Conservation (phyloP, 2,888 invertebrate genomes). For the Cantharis rustica region DNA sequence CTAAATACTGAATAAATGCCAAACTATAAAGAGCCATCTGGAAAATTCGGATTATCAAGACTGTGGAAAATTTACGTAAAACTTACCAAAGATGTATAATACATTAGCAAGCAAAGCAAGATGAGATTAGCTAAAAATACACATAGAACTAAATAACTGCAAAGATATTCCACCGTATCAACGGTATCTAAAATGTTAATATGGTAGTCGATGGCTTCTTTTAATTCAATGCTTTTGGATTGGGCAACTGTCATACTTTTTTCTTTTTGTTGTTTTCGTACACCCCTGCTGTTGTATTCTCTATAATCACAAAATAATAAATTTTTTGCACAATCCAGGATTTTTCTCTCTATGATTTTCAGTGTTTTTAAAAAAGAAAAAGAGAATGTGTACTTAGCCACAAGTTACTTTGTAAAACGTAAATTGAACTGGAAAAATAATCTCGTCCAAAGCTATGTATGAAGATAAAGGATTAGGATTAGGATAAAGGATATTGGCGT, state of each 20-base stretch:
- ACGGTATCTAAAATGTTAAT: constrained; percentile 27
- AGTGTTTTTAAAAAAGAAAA: no score
- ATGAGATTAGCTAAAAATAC: constrained; percentile 12
- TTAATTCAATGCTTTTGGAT: constrained; percentile 2
- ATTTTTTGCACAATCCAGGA: no score
- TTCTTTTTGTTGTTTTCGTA: not conserved
- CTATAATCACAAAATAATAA: not conserved
- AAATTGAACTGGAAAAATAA: no score
- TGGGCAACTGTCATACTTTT: not conserved
- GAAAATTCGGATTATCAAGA: not conserved
- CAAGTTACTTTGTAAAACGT: no score
- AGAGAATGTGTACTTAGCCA: no score
- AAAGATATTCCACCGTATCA: constrained; percentile 30
- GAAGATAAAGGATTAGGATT: no score
- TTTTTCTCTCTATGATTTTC: no score
- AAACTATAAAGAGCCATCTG: constrained; percentile 30
- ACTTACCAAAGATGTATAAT: not conserved
- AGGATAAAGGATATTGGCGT: no score
- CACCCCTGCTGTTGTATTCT: not conserved
- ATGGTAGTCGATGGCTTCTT: constrained; percentile 33
- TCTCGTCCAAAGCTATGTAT: no score
- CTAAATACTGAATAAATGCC: constrained; percentile 30
- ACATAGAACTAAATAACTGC: constrained; percentile 17
- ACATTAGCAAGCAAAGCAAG: constrained; percentile 6
- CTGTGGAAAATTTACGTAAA: not conserved